These are phyloP conservation scores for Pheosia gnoma DNA, from an alignment of 2,888 invertebrate genomes.

Conservation along the genomic window DNA sequence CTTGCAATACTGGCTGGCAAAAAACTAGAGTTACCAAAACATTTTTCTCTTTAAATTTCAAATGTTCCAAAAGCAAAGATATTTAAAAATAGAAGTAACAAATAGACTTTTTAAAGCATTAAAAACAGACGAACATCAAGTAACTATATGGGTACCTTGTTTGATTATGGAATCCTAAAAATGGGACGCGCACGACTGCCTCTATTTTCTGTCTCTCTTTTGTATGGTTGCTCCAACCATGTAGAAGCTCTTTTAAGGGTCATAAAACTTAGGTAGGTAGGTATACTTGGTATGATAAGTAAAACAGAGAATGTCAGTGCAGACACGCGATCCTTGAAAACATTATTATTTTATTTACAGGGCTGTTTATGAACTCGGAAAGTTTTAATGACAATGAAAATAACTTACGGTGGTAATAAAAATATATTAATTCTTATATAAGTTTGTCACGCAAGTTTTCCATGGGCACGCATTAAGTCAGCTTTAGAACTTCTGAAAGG, in stretches of 20 bases:
- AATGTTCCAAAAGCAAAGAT: too few species aligned
- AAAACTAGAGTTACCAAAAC: too few species aligned
- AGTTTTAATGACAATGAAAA: conserved; percentile 73
- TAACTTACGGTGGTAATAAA: conserved; percentile 67
- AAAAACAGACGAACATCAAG: too few species aligned
- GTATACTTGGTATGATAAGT: conserved; percentile 37
- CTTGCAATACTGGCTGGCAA: too few species aligned
- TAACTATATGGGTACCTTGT: too few species aligned
- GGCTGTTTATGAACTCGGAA: conserved; percentile 69
- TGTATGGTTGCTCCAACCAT: too few species aligned
- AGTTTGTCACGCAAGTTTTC: conserved; percentile 66
- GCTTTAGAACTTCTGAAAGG: neutral
- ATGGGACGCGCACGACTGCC: too few species aligned
- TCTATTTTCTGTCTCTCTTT: too few species aligned
- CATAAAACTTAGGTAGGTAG: conserved; percentile 32
- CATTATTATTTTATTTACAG: conserved; percentile 67
- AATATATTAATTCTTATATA: conserved; percentile 70
- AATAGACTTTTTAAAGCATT: too few species aligned
- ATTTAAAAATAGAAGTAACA: too few species aligned
- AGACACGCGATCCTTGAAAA: conserved; percentile 64
- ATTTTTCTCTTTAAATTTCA: too few species aligned
- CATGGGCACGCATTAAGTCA: conserved; percentile 9
- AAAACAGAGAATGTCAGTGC: conserved; percentile 41
- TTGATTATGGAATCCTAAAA: too few species aligned
- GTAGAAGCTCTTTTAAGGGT: conserved; percentile 30